These are phyloP conservation scores for Semnornis frantzii DNA, from an alignment of 2,113 vertebrate species.

Conservation along the genomic window DNA sequence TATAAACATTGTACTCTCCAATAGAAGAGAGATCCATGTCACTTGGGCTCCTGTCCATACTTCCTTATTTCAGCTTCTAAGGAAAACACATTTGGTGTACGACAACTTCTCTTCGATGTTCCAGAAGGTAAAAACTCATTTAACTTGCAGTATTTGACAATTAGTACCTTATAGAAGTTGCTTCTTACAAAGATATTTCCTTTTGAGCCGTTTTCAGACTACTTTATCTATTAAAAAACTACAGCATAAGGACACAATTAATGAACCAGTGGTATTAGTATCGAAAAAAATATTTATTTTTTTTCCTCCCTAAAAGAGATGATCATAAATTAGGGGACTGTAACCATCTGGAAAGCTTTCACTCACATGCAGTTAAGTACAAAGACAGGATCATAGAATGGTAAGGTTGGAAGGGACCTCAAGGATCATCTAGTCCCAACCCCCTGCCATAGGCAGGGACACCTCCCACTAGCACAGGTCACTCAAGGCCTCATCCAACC, in stretches of 20 bases:
- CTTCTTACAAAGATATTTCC: background rate
- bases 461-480: too few relatives aligned
- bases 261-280: background rate
- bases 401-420: too few relatives aligned
- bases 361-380: background rate
- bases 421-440: too few relatives aligned
- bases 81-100: background rate
- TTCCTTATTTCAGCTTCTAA: background rate
- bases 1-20: background rate
- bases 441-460: too few relatives aligned
- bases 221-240: background rate
- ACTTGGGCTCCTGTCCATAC: background rate
- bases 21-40: background rate
- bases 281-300: background rate
- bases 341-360: background rate
- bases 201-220: background rate
- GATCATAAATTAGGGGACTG: background rate
- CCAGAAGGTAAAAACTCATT: background rate
- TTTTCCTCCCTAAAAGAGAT: background rate
- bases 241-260: background rate
- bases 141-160: background rate
- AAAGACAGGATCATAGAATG: background rate
- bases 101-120: background rate
- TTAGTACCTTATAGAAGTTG: background rate
- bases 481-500: too few relatives aligned